phyloP scores from a whole-genome alignment of 2,888 invertebrate genomes.

The Nematopogon swammerdamellus region DNA sequence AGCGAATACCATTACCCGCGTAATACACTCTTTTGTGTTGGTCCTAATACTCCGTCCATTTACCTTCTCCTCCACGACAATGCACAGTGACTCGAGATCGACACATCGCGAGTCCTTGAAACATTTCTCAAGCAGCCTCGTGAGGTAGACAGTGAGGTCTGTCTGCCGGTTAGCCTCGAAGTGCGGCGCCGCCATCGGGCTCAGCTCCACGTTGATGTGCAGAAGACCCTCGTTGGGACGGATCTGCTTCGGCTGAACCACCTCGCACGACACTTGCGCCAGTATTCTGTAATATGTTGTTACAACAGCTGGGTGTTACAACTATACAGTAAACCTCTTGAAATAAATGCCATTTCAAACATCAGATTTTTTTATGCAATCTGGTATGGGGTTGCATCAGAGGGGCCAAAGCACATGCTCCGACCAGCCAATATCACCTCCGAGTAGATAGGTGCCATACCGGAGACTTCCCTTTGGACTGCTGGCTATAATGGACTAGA shows the following conservation, averaged over 20 bases:
- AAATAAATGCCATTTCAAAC: too few species aligned
- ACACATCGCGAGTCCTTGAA: conserved; percentile 88
- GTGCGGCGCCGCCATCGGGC: conserved; percentile 81
- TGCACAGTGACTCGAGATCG: conserved; percentile 93
- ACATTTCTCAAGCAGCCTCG: conserved; percentile 82
- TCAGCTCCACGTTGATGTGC: conserved; percentile 81
- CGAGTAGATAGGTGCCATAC: too few species aligned
- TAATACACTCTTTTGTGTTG: too few species aligned
- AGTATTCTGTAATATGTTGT: conserved; percentile 60
- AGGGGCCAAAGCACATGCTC: too few species aligned
- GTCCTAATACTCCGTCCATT: too few species aligned
- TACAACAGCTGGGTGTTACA: background rate
- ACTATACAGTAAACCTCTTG: too few species aligned
- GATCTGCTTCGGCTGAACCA: conserved; percentile 78
- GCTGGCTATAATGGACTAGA: too few species aligned
- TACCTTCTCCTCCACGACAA: conserved; percentile 88
- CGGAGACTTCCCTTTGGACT: too few species aligned
- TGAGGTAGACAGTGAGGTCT: conserved; percentile 69
- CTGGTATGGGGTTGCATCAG: too few species aligned
- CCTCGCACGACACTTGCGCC: conserved; percentile 85
- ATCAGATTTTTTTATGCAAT: too few species aligned
- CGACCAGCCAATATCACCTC: too few species aligned
- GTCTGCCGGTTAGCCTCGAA: conserved; percentile 77
- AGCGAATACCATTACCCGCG: too few species aligned
- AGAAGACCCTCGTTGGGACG: conserved; percentile 88